These are phyloP conservation scores for Odontesthes bonariensis DNA, from an alignment of 2,113 vertebrate genomes.

Conservation along the genomic window DNA sequence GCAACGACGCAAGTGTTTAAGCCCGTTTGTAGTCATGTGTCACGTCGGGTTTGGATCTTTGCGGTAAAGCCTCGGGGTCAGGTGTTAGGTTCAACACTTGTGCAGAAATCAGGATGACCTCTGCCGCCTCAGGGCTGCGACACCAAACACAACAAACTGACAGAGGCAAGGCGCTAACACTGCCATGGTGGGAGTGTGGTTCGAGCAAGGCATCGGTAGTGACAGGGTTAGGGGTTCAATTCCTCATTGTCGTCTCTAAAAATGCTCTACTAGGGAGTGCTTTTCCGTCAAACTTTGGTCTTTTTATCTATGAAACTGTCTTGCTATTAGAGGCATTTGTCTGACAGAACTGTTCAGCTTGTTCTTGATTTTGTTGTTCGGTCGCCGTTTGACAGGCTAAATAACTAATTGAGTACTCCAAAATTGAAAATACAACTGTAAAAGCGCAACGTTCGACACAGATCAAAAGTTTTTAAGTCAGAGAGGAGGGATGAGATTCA, in stretches of 20 bases:
- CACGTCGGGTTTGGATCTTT: conserved; percentile 66
- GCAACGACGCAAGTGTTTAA: conserved; percentile 43
- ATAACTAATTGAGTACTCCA: no score
- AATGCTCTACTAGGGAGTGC: no score
- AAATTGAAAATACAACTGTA: no score
- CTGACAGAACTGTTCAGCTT: no score
- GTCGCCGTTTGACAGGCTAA: no score
- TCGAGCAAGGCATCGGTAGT: conserved; percentile 14
- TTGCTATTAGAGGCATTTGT: no score
- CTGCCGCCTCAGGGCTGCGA: conserved; percentile 47
- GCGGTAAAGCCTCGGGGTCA: conserved; percentile 70
- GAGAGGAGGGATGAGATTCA: no score
- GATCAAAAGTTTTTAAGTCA: no score
- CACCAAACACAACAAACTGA: conserved; percentile 64
- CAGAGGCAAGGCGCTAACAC: conserved; percentile 45
- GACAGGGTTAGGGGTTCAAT: not conserved
- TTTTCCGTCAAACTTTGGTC: no score
- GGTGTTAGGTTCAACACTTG: conserved; percentile 79
- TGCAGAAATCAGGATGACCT: conserved; percentile 75
- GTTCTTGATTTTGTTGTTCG: no score
- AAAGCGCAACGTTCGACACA: no score
- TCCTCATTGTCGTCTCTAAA: not conserved
- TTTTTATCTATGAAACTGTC: no score
- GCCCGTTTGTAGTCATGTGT: conserved; percentile 70
- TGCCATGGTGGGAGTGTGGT: conserved; percentile 11